These are phyloP conservation scores for Falco novaeseelandiae DNA, from an alignment of 2,797 vertebrate species.

Conservation along the genomic window DNA sequence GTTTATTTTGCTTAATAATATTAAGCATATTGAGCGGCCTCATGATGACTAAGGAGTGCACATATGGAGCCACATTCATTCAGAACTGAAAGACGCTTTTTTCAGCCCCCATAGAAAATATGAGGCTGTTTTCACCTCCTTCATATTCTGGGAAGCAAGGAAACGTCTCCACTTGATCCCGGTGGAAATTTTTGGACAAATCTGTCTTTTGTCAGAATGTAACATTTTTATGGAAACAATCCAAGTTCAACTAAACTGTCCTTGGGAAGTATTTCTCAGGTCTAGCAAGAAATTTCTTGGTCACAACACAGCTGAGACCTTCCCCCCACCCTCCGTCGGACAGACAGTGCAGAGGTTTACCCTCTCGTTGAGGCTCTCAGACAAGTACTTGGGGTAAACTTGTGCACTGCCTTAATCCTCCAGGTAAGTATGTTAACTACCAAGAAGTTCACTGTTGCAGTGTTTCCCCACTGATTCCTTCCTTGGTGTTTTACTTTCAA, in stretches of 20 bases:
- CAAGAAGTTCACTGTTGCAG: background rate
- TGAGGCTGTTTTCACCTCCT: background rate
- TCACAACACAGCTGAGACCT: background rate
- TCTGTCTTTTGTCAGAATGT: background rate
- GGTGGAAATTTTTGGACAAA: background rate
- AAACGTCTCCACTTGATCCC: background rate
- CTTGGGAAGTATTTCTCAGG: conserved; percentile 10
- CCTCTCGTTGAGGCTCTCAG: accelerated
- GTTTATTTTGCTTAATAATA: background rate
- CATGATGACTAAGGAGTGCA: conserved; percentile 20
- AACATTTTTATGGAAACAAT: background rate
- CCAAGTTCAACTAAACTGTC: background rate
- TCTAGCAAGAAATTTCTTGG: background rate
- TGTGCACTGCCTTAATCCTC: background rate
- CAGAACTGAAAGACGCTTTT: background rate
- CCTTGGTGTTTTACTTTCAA: background rate
- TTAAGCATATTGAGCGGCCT: background rate
- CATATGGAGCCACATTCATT: background rate
- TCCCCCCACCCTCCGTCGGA: background rate
- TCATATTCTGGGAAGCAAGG: background rate
- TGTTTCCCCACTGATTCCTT: background rate
- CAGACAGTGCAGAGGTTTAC: background rate
- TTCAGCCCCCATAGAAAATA: background rate
- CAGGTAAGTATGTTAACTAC: background rate
- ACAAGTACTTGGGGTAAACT: background rate